Evolutionary conservation across 2,888 invertebrate genomes (phyloP), one percentile per base, ranked within the genome.

Genomic region (Cybosia mesomella): DNA sequence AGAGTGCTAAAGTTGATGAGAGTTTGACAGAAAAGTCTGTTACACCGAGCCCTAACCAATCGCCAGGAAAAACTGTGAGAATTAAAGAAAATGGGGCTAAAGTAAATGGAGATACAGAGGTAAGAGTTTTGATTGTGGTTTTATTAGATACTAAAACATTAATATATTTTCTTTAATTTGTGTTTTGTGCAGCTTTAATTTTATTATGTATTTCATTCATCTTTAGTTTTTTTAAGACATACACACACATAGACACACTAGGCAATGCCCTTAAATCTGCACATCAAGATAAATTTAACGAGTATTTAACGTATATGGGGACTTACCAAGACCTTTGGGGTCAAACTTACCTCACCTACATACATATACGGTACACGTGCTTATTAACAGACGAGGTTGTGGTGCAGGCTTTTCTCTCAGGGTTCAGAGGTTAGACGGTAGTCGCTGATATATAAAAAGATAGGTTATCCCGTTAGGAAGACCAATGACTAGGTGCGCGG

Each of bases 11-110:
- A 49, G 67, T 73, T 55, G 80, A 73, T 78, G 83, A 74, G 75
- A 81, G 70, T 80, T 72, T 77, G 68, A 79, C 63, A 66, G 77
- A 60, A 67, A 82, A 57, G 13, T 32, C 49, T 34, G 74, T 86
- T 21, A 82, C 85, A 4, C 79, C 86, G 22, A 92, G 87, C 28
- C 93, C 94, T 1, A 91, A 86, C 73, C 89, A 91, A 54, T 94
- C 94, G 36, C 95, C 95, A 11, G 90, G 89, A 21, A 93, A 94
- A 87, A 92, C 87, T 69, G 95, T 95, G 18, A 88, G 94, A 68
- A 95, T 95, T 21, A 92, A 91, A 68, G 95, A 95, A 83, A 94
- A 94, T 74, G 93, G 92, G 66, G 89, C 92, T 7, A 91, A 91
- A 82, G 53, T 79, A 28, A 88, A 90, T n/a, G 89, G 89, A 9